phyloP scores from a whole-genome alignment of 2,888 invertebrate species.

The Sericinus montela region DNA sequence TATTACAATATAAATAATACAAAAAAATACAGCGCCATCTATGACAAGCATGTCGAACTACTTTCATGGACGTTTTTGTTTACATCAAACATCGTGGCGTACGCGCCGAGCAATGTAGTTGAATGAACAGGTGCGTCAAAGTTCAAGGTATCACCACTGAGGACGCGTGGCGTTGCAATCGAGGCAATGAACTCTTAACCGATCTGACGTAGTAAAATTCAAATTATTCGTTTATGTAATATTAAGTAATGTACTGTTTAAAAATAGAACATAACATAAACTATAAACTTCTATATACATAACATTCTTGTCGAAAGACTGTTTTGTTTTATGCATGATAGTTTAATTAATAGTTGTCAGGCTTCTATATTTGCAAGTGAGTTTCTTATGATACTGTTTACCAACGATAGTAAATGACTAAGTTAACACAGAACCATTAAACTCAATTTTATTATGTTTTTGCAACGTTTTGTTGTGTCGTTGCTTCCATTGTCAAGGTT shows the following conservation, averaged over 20 bases:
- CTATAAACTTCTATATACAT: no score
- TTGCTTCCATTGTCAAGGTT: not conserved
- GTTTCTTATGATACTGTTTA: no score
- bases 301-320: no score
- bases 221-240: no score
- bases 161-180: conserved; percentile 12
- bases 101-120: conserved; percentile 1
- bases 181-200: conserved; percentile 36
- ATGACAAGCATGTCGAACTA: conserved; percentile 31
- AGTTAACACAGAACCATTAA: not conserved
- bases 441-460: no score
- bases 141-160: conserved; percentile 18
- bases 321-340: no score
- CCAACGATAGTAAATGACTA: no score
- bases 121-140: conserved; percentile 24
- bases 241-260: no score
- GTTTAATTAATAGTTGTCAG: no score
- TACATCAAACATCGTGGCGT: conserved; percentile 31
- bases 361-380: no score
- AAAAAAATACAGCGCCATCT: conserved; percentile 48
- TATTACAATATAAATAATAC: no score
- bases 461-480: not conserved
- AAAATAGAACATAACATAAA: no score
- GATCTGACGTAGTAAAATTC: not conserved
- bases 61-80: conserved; percentile 58